Percentiles rank a stretch among this genome's conserved stretches.
Evolutionary conservation across 2,797 vertebrate genomes (phyloP).

Genomic region (Pseudochirops cupreus): DNA sequence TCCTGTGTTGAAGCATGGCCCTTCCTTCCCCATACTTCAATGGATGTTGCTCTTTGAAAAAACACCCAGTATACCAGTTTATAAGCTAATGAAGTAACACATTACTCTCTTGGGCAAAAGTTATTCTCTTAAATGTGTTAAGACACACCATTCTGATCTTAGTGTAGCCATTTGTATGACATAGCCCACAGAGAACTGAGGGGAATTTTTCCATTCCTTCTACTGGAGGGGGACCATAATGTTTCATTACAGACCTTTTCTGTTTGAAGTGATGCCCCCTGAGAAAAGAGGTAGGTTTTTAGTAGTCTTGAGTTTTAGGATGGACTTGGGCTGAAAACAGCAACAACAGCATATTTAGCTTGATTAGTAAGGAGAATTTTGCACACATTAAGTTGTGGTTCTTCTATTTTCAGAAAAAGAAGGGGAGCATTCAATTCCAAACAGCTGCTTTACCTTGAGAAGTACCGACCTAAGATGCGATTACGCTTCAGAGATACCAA

Average conservation of each 20-base stretch:
- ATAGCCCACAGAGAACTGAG: slow-evolving; percentile 8
- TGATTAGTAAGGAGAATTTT: slow-evolving; percentile 19
- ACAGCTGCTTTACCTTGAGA: slow-evolving; percentile 99
- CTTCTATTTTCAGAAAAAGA: slow-evolving; percentile 92
- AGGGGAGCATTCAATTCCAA: slow-evolving; percentile 99
- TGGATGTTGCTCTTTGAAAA: background rate
- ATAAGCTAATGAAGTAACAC: slow-evolving; percentile 51
- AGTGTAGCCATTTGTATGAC: slow-evolving; percentile 35
- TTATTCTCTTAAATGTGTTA: slow-evolving; percentile 40
- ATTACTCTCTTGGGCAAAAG: slow-evolving; percentile 44
- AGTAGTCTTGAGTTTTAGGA: slow-evolving; percentile 10
- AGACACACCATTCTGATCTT: slow-evolving; percentile 50
- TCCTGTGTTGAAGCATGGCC: background rate
- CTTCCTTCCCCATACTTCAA: slow-evolving; percentile 6
- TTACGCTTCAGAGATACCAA: slow-evolving; percentile 98
- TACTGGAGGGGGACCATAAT: background rate
- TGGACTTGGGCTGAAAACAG: slow-evolving; percentile 3
- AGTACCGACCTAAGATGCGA: slow-evolving; percentile 99
- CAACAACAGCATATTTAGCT: background rate
- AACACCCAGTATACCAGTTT: background rate
- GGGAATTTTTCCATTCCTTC: background rate
- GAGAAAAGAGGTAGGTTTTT: background rate
- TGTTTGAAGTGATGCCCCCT: background rate
- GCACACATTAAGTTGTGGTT: slow-evolving; percentile 57
- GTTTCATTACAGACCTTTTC: slow-evolving; percentile 5